Base-by-base conservation (phyloP, 2,113 vertebrate species). In the Cinclus cinclus region DNA sequence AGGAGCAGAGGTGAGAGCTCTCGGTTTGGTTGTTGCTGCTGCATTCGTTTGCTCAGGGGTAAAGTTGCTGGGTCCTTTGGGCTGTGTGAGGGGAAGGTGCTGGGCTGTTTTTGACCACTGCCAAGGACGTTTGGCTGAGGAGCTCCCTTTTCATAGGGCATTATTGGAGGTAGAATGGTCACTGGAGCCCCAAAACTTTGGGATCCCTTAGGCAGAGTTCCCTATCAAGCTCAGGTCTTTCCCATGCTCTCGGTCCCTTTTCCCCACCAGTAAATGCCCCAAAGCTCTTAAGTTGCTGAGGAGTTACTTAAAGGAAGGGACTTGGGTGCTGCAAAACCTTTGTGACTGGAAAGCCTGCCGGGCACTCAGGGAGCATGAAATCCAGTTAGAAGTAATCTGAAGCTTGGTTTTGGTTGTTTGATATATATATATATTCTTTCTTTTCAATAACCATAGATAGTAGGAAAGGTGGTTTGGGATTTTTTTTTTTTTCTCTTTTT, bases 121-220 rank as follows among this genome's bases (percentile, higher is more conserved):
- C 47, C 0, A 16, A 37, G 31, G 21, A 11, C 0, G 0, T 6
- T 1, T 13, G 35, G 11, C 33, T 69, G 23, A 58, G 55, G 21
- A 62, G 10, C 8, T 89, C 47, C 13, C 2, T 65, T 83, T 83
- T 47, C 22, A 8, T 2, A 0, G 1, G 2, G 7, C 6, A 5
- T 44, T 6, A 2, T 15, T 37, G 17, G 30, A 50, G 42, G 10
- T 10, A 42, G 22, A 28, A 25, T 0, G 3, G 19, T 24, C 9
- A 47, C 14, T 2, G 14, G 50, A 59, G 33, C 17, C 17, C 8
- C 31, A 37, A 63, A 83, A 21, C 13, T 2, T 70, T 58, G 21
- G 44, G 10, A 27, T 50, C 2, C 10, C 22, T 30, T n/a, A 27
- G 47, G 28, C 2, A 33, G 17, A 74, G 13, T 6, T 56, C 3